These are phyloP conservation scores for Dasysyrphus albostriatus DNA, from an alignment of 2,888 invertebrate genomes.

Conservation along the genomic window DNA sequence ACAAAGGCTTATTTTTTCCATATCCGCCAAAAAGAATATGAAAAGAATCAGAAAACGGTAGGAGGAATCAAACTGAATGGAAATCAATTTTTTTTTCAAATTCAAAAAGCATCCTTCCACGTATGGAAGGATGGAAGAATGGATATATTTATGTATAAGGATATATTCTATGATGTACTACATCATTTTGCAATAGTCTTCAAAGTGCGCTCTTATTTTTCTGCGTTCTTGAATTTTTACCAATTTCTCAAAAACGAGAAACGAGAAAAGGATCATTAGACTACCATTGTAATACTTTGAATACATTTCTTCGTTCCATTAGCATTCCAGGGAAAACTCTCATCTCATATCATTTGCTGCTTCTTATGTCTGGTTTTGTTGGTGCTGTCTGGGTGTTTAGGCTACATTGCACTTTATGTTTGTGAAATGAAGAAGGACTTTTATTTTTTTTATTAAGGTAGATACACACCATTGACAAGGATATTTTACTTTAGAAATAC, in stretches of 20 bases:
- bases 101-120: constrained; percentile 31
- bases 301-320: constrained; percentile 9
- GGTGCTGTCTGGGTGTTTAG: background rate
- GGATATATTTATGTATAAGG: too few relatives aligned
- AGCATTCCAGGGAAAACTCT: constrained; percentile 8
- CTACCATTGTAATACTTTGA: constrained; percentile 30
- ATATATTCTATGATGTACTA: background rate
- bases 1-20: constrained; percentile 43
- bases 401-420: background rate
- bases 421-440: background rate
- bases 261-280: constrained; percentile 33
- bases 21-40: constrained; percentile 26
- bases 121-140: background rate
- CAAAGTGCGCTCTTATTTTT: constrained; percentile 12
- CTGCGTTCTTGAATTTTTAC: constrained; percentile 4
- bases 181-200: constrained; percentile 12
- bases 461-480: too few relatives aligned
- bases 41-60: constrained; percentile 28
- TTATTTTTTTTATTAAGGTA: too few relatives aligned
- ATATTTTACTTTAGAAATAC: too few relatives aligned
- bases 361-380: background rate
- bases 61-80: constrained; percentile 67
- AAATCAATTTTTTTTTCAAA: constrained; percentile 44
- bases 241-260: constrained; percentile 13
- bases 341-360: constrained; percentile 13